A percentile compares a stretch with the other conserved stretches of the same genome.
phyloP scores from a whole-genome alignment of 1,140 invertebrate genomes.

The Araneus ventricosus region DNA sequence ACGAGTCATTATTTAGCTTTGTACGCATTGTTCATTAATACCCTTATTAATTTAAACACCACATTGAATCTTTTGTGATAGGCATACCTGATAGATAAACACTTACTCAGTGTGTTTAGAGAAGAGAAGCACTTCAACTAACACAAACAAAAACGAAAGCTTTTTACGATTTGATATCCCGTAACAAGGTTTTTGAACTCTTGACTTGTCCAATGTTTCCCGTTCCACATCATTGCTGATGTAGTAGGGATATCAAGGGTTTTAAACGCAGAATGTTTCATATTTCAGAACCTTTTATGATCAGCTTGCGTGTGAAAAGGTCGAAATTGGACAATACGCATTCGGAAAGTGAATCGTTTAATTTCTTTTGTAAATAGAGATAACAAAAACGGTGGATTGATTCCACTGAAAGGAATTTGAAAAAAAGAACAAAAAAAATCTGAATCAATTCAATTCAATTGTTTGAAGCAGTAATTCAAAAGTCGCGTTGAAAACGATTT shows the following conservation, averaged over 20 bases:
- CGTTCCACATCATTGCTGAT: not conserved
- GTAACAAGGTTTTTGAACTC: conserved; percentile 34
- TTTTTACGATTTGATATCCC: not conserved
- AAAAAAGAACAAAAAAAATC: not conserved
- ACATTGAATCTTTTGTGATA: not conserved
- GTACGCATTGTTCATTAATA: not conserved
- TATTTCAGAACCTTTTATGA: conserved; percentile 13
- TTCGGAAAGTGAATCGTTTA: conserved; percentile 9
- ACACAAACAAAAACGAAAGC: not conserved
- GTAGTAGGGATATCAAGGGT: not conserved
- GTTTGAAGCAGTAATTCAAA: not conserved
- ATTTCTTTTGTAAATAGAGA: not conserved
- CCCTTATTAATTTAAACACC: not conserved
- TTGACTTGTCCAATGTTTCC: not conserved
- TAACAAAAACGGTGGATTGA: not conserved
- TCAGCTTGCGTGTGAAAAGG: not conserved
- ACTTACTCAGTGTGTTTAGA: conserved; percentile 5
- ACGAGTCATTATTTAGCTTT: no score
- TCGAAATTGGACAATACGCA: not conserved
- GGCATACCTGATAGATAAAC: conserved; percentile 30
- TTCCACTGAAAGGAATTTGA: not conserved
- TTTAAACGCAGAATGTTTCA: not conserved
- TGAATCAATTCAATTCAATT: not conserved
- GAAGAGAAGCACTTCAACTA: not conserved
- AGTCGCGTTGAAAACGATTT: not conserved